Evolutionary conservation across 2,888 invertebrate species (phyloP), one percentile per base, ranked within the genome.

Genomic region (Flexamia atlantica): DNA sequence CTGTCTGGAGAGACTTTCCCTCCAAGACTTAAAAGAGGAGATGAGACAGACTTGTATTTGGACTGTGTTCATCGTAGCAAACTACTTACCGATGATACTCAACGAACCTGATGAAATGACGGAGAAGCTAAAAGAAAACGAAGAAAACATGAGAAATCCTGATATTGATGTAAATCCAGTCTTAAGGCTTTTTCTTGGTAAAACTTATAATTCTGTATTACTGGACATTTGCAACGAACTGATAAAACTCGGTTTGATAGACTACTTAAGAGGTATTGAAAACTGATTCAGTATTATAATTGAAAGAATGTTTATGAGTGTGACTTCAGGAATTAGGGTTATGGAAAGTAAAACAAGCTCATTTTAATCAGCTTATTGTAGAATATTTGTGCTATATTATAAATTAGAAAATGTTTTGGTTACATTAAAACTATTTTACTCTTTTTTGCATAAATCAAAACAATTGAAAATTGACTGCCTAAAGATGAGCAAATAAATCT

Each of bases 91-190:
- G 12, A 28, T 76, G 28, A 76, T 76, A 9, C 40, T 70, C 7
- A 70, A 70, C 17, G 64, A 64, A 64, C 64, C 64, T 70, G 70
- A 70, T 28, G 23, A 70, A 36, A 20, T 40, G 23, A 14, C 50
- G 14, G 42, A 25, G n/a, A 36, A 72, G 5, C 72, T 72, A 9
- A 42, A 40, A 12, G 46, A 70, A 70, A 70, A 70, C n/a, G 12
- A 10, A 14, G 42, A 46, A 28, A 46, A 76, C 28, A 5, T 76
- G 14, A 46, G 12, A 2, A 76, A 46, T 46, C 9, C 20, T 28
- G 46, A 76, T 17, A 46, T 76, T 28, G 17, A 76, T n/a, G 25
- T 46, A 25, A 46, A 76, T 50, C 74, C 46, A 0, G 28, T 10
- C 0, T 14, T 76, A 46, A 42, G 40, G 36, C 2, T 28, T 20